These are phyloP conservation scores for Corythaixoides concolor DNA, from an alignment of 2,113 vertebrate species.

Conservation along the genomic window DNA sequence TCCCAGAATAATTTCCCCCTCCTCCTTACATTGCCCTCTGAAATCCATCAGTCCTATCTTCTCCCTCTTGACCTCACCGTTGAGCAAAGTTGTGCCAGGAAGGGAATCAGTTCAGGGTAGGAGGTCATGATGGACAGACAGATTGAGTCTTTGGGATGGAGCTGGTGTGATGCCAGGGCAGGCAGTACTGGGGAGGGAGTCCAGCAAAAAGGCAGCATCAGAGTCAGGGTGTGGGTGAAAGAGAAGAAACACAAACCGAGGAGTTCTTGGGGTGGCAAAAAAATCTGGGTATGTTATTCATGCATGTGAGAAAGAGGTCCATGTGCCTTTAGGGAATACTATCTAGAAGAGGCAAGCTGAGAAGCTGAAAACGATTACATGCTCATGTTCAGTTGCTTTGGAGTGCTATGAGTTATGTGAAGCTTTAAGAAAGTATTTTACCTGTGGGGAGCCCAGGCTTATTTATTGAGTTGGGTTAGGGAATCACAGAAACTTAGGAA, in stretches of 20 bases:
- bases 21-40: neutral
- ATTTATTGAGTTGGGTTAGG: neutral
- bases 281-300: neutral
- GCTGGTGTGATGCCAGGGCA: rapidly evolving
- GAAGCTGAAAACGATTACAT: neutral
- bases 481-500: neutral
- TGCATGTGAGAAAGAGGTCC: neutral
- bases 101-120: neutral
- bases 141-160: neutral
- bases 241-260: neutral
- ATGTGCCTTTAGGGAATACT: neutral
- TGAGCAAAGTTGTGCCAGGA: neutral
- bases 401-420: rapidly evolving
- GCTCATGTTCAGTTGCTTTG: neutral
- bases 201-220: neutral
- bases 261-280: neutral
- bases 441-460: neutral
- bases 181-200: rapidly evolving
- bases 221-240: neutral
- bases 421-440: neutral
- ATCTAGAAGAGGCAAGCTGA: neutral
- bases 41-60: neutral
- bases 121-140: neutral
- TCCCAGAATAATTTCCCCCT: neutral
- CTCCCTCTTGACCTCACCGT: neutral